Base-by-base conservation (phyloP, 2,888 invertebrate species). In the Nymphalis c-album region DNA sequence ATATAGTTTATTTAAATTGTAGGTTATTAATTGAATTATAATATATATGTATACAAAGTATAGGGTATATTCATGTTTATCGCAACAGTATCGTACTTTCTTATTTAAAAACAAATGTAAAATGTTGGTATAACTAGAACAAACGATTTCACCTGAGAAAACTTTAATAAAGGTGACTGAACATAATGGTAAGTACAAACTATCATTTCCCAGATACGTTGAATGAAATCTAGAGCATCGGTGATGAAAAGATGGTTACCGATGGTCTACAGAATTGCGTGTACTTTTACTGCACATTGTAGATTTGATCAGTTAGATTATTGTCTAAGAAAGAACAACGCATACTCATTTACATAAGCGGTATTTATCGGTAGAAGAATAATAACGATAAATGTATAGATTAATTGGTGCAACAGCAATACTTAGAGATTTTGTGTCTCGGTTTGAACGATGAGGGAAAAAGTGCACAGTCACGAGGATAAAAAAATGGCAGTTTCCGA, bases 161-260 rank as follows among this genome's bases (percentile, higher is more conserved):
- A 80, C 76, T 75, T 77, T 80, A 84, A 82, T 81, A 79, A 79
- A 80, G 78, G 71, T 62, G 69, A 64, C 76, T 77, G 74, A 78
- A 80, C 73, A 85, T 84, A 87, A 87, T 86, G 79, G 84, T 78
- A 82, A 84, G 78, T 82, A 81, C 76, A 79, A 80, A 77, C 85
- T 80, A 83, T 77, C 81, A 85, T 88, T 90, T 91, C 88, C 84
- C 87, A 88, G 85, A 85, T 26, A 17, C 53, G 31, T 82, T 80
- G 79, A 78, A 76, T 82, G 76, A 77, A 78, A 90, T 87, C 86
- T 88, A 78, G 87, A 85, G 76, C 86, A 75, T 69, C 72, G 64
- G 63, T 69, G 75, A 76, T 81, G 81, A 80, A 80, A 83, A 80
- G 79, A 83, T 82, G 84, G 83, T 85, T 84, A n/a, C 55, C 76